These are phyloP conservation scores for Euwallacea similis DNA, from an alignment of 1,140 invertebrate genomes.

Conservation along the genomic window DNA sequence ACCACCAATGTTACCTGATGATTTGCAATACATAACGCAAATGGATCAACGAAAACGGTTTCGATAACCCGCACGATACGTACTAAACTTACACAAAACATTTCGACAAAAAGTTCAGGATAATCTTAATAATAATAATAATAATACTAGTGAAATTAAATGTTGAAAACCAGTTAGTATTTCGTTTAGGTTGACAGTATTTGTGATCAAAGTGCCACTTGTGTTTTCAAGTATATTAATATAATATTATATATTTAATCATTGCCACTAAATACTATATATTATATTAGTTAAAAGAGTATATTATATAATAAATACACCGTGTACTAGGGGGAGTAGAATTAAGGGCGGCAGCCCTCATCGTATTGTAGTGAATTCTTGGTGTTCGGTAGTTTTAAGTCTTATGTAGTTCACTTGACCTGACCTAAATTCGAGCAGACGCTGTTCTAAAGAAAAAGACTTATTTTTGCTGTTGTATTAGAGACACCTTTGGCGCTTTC, in stretches of 20 bases:
- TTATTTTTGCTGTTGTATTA: background rate
- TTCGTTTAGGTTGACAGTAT: conserved; percentile 54
- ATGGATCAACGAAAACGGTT: conserved; percentile 30
- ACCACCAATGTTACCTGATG: conserved; percentile 34
- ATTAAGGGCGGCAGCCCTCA: conserved; percentile 28
- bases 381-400: conserved; percentile 52
- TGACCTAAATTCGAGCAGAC: conserved; percentile 27
- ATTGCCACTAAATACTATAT: conserved; percentile 52
- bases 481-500: background rate
- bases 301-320: conserved; percentile 46
- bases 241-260: conserved; percentile 45
- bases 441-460: background rate
- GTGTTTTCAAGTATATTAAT: conserved; percentile 52
- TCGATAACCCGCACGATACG: conserved; percentile 31
- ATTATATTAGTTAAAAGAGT: conserved; percentile 49
- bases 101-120: conserved; percentile 1
- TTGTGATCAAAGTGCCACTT: conserved; percentile 55
- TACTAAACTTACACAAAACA: conserved; percentile 13
- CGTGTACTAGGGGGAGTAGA: conserved; percentile 35
- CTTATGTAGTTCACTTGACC: conserved; percentile 29
- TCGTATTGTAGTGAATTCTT: conserved; percentile 45
- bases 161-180: conserved; percentile 41
- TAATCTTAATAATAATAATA: conserved; percentile 19
- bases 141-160: conserved; percentile 32
- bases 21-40: conserved; percentile 35